Conservation (phyloP, 2,113 vertebrate species). For the Hemicordylus capensis region DNA sequence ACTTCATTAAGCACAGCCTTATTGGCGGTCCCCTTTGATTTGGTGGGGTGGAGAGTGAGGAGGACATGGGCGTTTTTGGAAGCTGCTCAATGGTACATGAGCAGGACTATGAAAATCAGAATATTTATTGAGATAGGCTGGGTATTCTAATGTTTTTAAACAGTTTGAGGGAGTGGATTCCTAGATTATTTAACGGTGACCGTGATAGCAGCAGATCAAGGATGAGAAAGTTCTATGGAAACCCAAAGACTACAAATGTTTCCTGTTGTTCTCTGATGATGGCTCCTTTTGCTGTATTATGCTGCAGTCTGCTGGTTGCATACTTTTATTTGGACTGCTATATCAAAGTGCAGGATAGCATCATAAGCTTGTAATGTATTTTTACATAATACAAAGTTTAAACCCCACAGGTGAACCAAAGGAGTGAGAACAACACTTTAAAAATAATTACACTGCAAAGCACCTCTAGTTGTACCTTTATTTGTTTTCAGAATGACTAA, state of each 20-base stretch:
- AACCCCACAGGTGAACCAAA: not conserved
- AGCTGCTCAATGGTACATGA: not conserved
- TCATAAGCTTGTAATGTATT: not conserved
- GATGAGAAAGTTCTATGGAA: not conserved
- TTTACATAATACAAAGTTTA: not conserved
- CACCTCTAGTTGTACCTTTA: too few species aligned
- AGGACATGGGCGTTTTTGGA: fast-evolving
- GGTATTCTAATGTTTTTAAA: not conserved
- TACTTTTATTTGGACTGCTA: not conserved
- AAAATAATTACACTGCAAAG: not conserved
- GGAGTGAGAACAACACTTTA: not conserved
- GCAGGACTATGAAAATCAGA: not conserved
- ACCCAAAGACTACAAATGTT: too few species aligned
- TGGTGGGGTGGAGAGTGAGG: not conserved
- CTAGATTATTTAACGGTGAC: not conserved
- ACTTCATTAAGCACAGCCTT: not conserved
- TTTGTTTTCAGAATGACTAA: too few species aligned
- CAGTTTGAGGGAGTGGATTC: not conserved
- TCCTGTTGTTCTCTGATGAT: not conserved
- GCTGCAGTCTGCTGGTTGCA: not conserved
- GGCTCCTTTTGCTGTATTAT: not conserved
- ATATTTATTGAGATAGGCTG: not conserved
- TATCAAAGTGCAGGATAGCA: not conserved
- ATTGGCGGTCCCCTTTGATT: not conserved
- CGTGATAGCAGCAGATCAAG: not conserved